phyloP scores from a whole-genome alignment of 2,888 invertebrate genomes.

The Smittia aterrima region DNA sequence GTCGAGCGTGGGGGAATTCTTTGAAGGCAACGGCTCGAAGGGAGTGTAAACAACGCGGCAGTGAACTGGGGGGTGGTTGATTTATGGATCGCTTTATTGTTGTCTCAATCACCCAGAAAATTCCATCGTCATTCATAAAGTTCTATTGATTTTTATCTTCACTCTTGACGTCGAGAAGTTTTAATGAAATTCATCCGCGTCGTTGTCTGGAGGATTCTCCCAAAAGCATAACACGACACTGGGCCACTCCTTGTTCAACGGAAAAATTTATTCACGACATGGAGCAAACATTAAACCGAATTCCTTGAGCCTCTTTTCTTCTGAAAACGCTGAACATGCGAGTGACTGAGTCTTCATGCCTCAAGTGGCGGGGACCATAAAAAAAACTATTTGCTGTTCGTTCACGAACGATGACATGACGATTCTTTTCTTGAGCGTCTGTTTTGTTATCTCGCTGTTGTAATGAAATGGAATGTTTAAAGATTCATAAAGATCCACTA shows the following conservation, averaged over 20 bases:
- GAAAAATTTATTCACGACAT: constrained; percentile 32
- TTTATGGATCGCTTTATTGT: not conserved
- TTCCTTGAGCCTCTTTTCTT: constrained; percentile 1
- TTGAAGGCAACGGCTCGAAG: not conserved
- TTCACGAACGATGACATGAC: constrained; percentile 17
- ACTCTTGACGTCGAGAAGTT: not conserved
- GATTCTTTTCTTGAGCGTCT: not conserved
- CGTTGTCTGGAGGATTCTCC: not conserved
- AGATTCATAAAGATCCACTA: not conserved
- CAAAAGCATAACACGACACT: constrained; percentile 1
- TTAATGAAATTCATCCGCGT: not conserved
- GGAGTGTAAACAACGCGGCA: not conserved
- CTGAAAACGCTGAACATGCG: not conserved
- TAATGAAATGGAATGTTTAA: not conserved
- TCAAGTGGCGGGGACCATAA: constrained; percentile 21
- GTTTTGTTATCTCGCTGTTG: not conserved
- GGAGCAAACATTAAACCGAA: not conserved
- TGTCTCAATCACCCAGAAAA: constrained; percentile 10
- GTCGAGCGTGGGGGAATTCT: not conserved
- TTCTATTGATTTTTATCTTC: constrained; percentile 14
- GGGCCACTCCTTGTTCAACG: constrained; percentile 23
- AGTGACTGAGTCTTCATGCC: not conserved
- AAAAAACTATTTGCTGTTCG: not conserved
- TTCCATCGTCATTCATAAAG: constrained; percentile 24
- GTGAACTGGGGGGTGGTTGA: not conserved